phyloP scores from a whole-genome alignment of 2,888 invertebrate genomes.

The Ectemnius continuus region DNA sequence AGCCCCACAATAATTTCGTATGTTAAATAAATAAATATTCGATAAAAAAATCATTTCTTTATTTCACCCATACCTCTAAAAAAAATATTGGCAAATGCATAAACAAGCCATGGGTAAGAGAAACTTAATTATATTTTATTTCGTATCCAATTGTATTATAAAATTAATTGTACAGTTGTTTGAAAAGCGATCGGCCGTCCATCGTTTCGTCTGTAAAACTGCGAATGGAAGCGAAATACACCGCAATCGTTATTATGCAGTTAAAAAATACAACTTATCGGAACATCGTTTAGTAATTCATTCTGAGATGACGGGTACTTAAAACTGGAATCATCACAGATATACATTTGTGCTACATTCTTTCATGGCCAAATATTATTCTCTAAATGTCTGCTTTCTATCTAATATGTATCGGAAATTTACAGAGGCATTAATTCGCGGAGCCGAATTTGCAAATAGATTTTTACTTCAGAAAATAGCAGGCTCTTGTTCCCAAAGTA shows the following conservation, averaged over 20 bases:
- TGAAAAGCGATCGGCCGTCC: conserved; percentile 32
- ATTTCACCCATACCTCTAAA: conserved; percentile 5
- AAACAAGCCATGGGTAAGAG: neutral
- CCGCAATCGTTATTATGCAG: conserved; percentile 18
- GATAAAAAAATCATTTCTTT: conserved; percentile 14
- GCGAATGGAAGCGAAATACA: conserved; percentile 34
- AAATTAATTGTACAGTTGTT: conserved; percentile 40
- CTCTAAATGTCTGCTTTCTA: too few species aligned
- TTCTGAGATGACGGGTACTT: conserved; percentile 17
- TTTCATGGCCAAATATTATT: neutral
- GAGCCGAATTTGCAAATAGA: too few species aligned
- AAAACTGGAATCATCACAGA: conserved; percentile 30
- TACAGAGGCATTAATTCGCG: too few species aligned
- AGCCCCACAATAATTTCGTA: conserved; percentile 65
- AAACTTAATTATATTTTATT: conserved; percentile 16
- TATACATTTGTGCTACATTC: conserved; percentile 19
- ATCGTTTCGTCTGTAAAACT: conserved; percentile 17
- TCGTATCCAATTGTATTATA: conserved; percentile 25
- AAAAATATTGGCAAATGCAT: neutral
- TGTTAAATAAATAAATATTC: conserved; percentile 54
- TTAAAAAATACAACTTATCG: conserved; percentile 7
- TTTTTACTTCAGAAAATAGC: too few species aligned
- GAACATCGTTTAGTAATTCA: conserved; percentile 13
- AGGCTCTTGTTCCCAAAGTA: too few species aligned
- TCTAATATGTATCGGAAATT: too few species aligned